These are phyloP conservation scores for Agrochola circellaris DNA, from an alignment of 2,888 invertebrate species.

Conservation along the genomic window DNA sequence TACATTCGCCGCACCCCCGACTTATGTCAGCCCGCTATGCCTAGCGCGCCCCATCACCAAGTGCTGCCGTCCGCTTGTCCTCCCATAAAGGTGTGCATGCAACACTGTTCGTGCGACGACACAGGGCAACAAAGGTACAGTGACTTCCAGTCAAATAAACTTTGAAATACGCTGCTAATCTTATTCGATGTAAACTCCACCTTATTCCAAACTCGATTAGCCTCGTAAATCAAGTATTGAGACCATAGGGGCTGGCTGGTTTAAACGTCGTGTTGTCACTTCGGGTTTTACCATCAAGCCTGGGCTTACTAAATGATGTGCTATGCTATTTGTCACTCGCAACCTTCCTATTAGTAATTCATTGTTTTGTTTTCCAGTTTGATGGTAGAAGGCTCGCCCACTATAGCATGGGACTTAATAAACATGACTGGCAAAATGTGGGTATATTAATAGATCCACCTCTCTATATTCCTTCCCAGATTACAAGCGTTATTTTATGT, in stretches of 20 bases:
- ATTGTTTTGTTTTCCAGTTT: constrained; percentile 1
- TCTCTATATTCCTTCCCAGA: too few species aligned
- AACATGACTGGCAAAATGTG: not conserved
- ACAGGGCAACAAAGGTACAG: too few species aligned
- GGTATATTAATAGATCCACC: not conserved
- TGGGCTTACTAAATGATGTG: constrained; percentile 15
- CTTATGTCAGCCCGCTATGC: too few species aligned
- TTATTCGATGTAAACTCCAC: not conserved
- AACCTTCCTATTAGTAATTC: constrained; percentile 38
- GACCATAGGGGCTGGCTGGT: constrained; percentile 51
- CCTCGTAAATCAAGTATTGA: constrained; percentile 21
- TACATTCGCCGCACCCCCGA: too few species aligned
- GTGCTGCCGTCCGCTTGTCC: too few species aligned
- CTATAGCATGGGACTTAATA: not conserved
- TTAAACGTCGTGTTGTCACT: constrained; percentile 16
- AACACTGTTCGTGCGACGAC: too few species aligned
- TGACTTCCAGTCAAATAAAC: too few species aligned
- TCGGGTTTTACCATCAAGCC: constrained; percentile 42
- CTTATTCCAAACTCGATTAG: constrained; percentile 28
- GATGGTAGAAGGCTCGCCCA: too few species aligned
- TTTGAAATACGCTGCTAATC: too few species aligned
- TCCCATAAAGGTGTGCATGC: too few species aligned
- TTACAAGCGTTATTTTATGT: not conserved
- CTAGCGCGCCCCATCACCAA: too few species aligned
- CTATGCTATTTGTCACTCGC: constrained; percentile 19